Percentiles rank a stretch among this genome's conserved stretches.
Evolutionary conservation across 2,888 invertebrate species (phyloP).

Genomic region (Drosophila kanekoi): DNA sequence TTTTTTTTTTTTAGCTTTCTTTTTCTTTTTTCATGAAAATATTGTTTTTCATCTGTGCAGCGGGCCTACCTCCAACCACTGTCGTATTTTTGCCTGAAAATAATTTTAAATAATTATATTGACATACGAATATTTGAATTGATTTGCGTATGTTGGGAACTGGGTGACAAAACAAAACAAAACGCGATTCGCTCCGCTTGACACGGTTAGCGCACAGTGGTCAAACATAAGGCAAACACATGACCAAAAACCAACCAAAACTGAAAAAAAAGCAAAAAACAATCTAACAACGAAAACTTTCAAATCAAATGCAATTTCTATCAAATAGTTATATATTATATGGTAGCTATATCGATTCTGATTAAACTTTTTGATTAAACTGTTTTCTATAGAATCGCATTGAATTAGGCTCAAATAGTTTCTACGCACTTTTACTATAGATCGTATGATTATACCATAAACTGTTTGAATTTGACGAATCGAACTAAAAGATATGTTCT

Average conservation of each 20-base stretch:
- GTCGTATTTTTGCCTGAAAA: slow-evolving; percentile 91
- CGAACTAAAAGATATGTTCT: too few relatives aligned
- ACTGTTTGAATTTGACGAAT: too few relatives aligned
- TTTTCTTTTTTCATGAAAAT: background rate
- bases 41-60: slow-evolving; percentile 27
- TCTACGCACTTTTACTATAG: too few relatives aligned
- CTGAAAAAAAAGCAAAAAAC: too few relatives aligned
- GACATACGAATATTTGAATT: slow-evolving; percentile 37
- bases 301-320: too few relatives aligned
- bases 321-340: background rate
- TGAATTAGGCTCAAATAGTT: too few relatives aligned
- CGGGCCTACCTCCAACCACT: slow-evolving; percentile 90
- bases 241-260: background rate
- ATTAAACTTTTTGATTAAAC: too few relatives aligned
- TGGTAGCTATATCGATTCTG: background rate
- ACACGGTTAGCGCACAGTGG: slow-evolving; percentile 1
- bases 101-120: slow-evolving; percentile 46
- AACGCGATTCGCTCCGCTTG: background rate
- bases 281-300: background rate
- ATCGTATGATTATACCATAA: too few relatives aligned
- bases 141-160: slow-evolving; percentile 8
- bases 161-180: slow-evolving; percentile 26
- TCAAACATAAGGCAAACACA: slow-evolving; percentile 8
- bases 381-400: too few relatives aligned
- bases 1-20: background rate